phyloP scores from a whole-genome alignment of 2,113 vertebrate species.

The Oenanthe melanoleuca region DNA sequence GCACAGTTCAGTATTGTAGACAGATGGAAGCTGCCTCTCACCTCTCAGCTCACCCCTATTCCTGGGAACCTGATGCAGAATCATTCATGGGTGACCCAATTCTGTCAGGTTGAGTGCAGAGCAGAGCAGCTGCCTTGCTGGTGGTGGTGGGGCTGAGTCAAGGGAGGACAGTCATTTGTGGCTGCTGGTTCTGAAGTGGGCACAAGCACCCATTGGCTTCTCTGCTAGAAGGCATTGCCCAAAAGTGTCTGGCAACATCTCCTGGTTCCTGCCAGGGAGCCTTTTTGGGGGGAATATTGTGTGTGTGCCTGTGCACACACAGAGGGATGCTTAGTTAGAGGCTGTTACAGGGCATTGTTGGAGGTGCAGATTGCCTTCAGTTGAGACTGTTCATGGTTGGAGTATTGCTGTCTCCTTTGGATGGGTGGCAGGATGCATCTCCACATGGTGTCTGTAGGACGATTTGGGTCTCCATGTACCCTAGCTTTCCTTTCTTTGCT shows the following conservation, averaged over 20 bases:
- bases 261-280: not conserved
- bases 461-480: not conserved
- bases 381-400: not conserved
- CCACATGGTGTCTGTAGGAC: not conserved
- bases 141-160: not conserved
- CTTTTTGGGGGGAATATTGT: not conserved
- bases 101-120: slow-evolving; percentile 19
- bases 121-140: slow-evolving; percentile 4
- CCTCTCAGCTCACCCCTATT: not conserved
- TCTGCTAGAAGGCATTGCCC: not conserved
- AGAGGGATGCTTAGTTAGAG: not conserved
- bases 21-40: slow-evolving; percentile 44
- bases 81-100: slow-evolving; percentile 19
- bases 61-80: not conserved
- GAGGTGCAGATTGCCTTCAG: not conserved
- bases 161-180: not conserved
- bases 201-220: not conserved
- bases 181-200: not conserved
- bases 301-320: not conserved
- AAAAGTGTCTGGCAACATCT: not conserved
- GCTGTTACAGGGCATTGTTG: not conserved
- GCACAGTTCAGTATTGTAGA: not conserved
- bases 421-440: not conserved
- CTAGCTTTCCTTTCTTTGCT: not conserved
- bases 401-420: not conserved